These are phyloP conservation scores for Drosophila virilis DNA, from an alignment of 1,140 invertebrate species.

Conservation along the genomic window DNA sequence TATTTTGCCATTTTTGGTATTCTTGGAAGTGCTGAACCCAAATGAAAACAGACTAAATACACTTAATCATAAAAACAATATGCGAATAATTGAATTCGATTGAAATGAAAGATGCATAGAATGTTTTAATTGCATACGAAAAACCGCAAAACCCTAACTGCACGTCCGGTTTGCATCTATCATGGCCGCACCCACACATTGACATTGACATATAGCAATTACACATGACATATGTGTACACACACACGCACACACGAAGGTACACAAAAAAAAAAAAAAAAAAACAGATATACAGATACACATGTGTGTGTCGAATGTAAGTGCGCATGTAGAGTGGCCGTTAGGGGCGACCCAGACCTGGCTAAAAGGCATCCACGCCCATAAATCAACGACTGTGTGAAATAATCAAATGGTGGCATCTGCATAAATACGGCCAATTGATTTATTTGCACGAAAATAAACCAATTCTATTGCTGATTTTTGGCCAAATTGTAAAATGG, in stretches of 20 bases:
- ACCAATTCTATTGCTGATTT: conserved; percentile 55
- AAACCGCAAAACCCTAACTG: conserved; percentile 27
- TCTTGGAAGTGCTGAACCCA: not conserved
- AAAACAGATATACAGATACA: not conserved
- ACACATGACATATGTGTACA: conserved; percentile 60
- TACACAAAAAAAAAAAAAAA: not conserved
- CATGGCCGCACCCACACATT: conserved; percentile 30
- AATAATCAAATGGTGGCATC: conserved; percentile 80
- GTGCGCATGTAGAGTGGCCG: not conserved
- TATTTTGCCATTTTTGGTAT: not conserved
- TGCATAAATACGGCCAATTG: conserved; percentile 79
- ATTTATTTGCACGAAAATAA: conserved; percentile 76
- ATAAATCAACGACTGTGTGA: conserved; percentile 80
- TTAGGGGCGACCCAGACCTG: conserved; percentile 4
- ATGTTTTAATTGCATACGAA: conserved; percentile 19
- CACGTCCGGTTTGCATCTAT: conserved; percentile 22
- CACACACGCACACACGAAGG: conserved; percentile 1
- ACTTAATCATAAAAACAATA: conserved; percentile 16
- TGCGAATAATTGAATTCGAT: conserved; percentile 12
- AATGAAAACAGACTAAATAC: not conserved
- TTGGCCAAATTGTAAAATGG: conserved; percentile 56
- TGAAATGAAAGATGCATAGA: conserved; percentile 13
- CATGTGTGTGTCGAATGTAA: not conserved
- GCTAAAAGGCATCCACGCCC: conserved; percentile 6
- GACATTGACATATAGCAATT: conserved; percentile 80